Conservation (phyloP, 2,888 invertebrate genomes). For the Zygothrica quintamaculata region DNA sequence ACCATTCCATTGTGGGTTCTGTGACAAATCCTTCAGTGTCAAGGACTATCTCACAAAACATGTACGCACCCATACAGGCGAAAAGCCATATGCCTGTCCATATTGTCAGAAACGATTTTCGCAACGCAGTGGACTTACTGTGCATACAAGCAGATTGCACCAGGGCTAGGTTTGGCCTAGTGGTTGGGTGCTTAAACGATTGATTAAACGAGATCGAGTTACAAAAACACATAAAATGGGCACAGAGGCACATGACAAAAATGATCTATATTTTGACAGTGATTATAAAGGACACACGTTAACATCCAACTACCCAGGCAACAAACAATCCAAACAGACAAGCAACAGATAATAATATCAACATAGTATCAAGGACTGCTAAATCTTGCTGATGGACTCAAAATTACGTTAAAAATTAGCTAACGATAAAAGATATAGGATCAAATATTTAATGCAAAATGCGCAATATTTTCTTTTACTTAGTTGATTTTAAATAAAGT, state of each 20-base stretch:
- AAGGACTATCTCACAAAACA: conserved; percentile 84
- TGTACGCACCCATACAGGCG: conserved; percentile 84
- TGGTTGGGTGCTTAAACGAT: conserved; percentile 66
- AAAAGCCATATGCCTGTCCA: conserved; percentile 83
- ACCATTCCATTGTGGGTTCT: conserved; percentile 83
- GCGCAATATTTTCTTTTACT: conserved; percentile 36
- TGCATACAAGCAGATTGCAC: conserved; percentile 84
- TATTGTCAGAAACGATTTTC: conserved; percentile 84
- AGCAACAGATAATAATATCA: conserved; percentile 11
- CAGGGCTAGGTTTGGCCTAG: conserved; percentile 83
- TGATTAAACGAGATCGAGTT: conserved; percentile 64
- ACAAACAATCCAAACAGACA: too few species aligned
- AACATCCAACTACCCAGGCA: too few species aligned
- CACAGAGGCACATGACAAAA: background rate
- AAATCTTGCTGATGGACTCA: conserved; percentile 74
- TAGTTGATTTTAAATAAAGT: conserved; percentile 40
- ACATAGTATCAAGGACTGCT: conserved; percentile 73
- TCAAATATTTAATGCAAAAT: conserved; percentile 58
- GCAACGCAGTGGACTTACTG: conserved; percentile 83
- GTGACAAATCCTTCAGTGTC: conserved; percentile 84
- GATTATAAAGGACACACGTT: too few species aligned
- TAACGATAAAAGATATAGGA: conserved; percentile 37
- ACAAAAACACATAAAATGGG: background rate
- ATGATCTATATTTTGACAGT: background rate
- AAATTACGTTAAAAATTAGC: conserved; percentile 66